Evolutionary conservation across 2,797 vertebrate species (phyloP).

Genomic region (Luscinia luscinia): DNA sequence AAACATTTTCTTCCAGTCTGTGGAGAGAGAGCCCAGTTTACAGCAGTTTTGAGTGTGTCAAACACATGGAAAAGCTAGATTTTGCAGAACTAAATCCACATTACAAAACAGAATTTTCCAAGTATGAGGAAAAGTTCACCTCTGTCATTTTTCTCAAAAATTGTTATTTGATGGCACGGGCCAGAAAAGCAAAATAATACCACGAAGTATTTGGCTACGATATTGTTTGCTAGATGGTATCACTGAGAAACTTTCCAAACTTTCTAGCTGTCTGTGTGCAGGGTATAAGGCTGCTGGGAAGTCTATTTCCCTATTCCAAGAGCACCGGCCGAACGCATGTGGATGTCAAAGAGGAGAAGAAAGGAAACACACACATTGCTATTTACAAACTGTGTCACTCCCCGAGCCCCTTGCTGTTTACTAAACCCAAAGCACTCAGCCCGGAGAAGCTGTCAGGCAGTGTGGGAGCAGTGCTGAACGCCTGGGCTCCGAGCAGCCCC

Average conservation of each 20-base stretch:
- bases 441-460: not conserved
- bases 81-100: not conserved
- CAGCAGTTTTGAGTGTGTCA: slow-evolving; percentile 6
- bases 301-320: not conserved
- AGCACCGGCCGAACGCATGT: not conserved
- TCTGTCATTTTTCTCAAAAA: not conserved
- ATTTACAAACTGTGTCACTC: not conserved
- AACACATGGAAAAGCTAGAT: slow-evolving; percentile 14
- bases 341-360: not conserved
- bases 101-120: not conserved
- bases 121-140: not conserved
- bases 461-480: rapidly evolving
- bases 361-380: not conserved
- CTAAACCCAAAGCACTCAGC: not conserved
- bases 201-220: not conserved
- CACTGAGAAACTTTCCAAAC: slow-evolving; percentile 67
- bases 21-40: slow-evolving; percentile 37
- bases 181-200: slow-evolving; percentile 15
- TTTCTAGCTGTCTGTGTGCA: not conserved
- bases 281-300: not conserved
- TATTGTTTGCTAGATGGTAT: not conserved
- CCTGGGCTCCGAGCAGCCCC: not conserved
- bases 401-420: not conserved
- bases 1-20: slow-evolving; percentile 17
- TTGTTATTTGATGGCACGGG: not conserved